phyloP scores from a whole-genome alignment of 1,140 invertebrate genomes.

The Grapholita molesta region DNA sequence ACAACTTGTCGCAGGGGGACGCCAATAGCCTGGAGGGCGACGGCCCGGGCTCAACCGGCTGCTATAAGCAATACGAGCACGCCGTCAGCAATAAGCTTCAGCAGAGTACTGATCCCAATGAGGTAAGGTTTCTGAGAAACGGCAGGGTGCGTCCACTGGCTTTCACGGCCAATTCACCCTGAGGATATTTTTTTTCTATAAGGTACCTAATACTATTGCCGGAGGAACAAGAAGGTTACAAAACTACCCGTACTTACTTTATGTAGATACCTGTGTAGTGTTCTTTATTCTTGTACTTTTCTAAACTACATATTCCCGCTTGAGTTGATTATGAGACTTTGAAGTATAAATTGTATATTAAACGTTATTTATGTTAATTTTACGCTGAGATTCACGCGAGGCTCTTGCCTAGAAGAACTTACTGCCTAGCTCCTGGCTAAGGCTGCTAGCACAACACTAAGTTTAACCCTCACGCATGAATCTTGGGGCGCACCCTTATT shows the following conservation, averaged over 20 bases:
- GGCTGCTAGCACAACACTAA: not conserved
- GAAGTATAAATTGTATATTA: not conserved
- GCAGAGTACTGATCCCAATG: conserved; percentile 80
- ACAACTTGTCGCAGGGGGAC: conserved; percentile 93
- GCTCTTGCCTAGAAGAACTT: not conserved
- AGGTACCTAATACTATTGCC: too few species aligned
- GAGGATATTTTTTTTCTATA: not conserved
- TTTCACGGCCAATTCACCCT: not conserved
- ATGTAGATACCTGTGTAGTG: not conserved
- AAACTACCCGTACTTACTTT: not conserved
- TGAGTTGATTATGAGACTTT: not conserved
- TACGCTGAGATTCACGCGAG: too few species aligned
- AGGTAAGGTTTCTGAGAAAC: conserved; percentile 71
- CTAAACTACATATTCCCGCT: not conserved
- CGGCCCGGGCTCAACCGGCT: conserved; percentile 85
- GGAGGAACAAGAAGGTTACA: not conserved
- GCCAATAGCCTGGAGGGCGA: conserved; percentile 92
- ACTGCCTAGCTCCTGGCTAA: not conserved
- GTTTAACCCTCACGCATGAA: not conserved
- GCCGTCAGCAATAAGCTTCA: conserved; percentile 81
- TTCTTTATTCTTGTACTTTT: not conserved
- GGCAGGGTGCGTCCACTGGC: conserved; percentile 31
- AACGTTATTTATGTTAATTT: too few species aligned
- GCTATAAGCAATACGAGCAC: conserved; percentile 92
- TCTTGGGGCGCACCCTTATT: conserved; percentile 26